Base-by-base conservation (phyloP, 2,113 vertebrate species). In the Oncorhynchus tshawytscha region DNA sequence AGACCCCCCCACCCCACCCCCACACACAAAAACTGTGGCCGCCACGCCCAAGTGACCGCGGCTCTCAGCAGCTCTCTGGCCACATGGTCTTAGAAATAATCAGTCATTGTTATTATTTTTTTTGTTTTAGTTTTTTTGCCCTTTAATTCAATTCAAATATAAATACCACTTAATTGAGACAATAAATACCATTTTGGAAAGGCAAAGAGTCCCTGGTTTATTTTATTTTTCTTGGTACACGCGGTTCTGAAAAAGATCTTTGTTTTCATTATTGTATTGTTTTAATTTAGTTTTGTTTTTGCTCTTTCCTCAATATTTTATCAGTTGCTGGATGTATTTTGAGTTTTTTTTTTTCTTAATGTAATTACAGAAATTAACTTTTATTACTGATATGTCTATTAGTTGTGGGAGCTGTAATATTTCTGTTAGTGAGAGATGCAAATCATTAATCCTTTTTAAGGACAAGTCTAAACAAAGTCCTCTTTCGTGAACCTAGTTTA, bases 201-300 rank as follows among this genome's bases (percentile, higher is more conserved):
- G 95, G 94, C 95, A 96, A 96, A 95, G 95, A 94, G 91, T 94
- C 95, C 95, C 93, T 95, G 94, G 94, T 93, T 93, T 95, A 73
- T 93, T 95, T 81, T 60, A 74, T 75, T 82, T 70, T 80, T 88
- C 93, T 94, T 95, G 96, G 94, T 95, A 94, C 94, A 96, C 95
- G 94, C 93, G 60, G 84, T 96, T 91, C 15, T 57, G 54, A 93
- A 18, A 54, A 34, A 92, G 92, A 94, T 85, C 76, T 85, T 88
- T 88, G 83, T 87, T 90, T 87, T 85, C 84, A 83, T 87, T 76
- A 49, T 90, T 89, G 83, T 12, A 16, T 15, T 12, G 51, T 34
- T 34, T 34, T 34, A 34, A 34, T 34, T 34, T 34, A 8, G 34
- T 34, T 8, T 34, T 34, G 86, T 84, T 88, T 88, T 81, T 69